phyloP scores from a whole-genome alignment of 2,797 vertebrate genomes.

The Anomalospiza imberbis region DNA sequence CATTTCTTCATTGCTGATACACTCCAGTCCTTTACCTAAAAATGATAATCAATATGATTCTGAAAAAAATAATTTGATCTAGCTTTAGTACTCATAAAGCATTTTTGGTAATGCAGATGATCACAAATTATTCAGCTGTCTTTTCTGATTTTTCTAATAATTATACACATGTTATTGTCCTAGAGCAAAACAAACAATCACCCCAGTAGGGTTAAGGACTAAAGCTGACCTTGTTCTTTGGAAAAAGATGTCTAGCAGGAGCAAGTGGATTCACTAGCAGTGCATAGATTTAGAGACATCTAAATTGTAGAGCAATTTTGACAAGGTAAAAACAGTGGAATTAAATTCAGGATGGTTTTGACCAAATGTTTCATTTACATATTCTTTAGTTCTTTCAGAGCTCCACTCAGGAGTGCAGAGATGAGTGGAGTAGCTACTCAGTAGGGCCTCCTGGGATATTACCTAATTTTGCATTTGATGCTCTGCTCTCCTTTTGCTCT shows the following conservation, averaged over 20 bases:
- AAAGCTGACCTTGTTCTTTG: neutral
- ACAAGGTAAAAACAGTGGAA: neutral
- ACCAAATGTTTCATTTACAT: neutral
- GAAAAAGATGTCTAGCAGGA: neutral
- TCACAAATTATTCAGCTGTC: neutral
- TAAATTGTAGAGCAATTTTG: neutral
- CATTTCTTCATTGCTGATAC: neutral
- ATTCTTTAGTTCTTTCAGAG: neutral
- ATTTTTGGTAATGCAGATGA: neutral
- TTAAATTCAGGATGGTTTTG: neutral
- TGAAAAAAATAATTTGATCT: neutral
- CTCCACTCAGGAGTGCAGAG: neutral
- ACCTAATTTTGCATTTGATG: neutral
- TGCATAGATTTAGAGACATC: neutral
- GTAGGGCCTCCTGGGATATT: neutral
- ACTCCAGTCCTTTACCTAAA: neutral
- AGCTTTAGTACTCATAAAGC: neutral
- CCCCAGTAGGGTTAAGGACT: neutral
- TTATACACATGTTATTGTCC: neutral
- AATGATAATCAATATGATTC: neutral
- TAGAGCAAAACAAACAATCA: neutral
- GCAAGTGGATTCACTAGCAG: neutral
- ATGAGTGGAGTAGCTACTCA: neutral
- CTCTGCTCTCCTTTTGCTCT: neutral
- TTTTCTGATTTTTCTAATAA: neutral